A percentile compares a stretch with the other conserved stretches of the same genome.
Conservation (phyloP, 1,140 invertebrate species). For the Choristoneura fumiferana region DNA sequence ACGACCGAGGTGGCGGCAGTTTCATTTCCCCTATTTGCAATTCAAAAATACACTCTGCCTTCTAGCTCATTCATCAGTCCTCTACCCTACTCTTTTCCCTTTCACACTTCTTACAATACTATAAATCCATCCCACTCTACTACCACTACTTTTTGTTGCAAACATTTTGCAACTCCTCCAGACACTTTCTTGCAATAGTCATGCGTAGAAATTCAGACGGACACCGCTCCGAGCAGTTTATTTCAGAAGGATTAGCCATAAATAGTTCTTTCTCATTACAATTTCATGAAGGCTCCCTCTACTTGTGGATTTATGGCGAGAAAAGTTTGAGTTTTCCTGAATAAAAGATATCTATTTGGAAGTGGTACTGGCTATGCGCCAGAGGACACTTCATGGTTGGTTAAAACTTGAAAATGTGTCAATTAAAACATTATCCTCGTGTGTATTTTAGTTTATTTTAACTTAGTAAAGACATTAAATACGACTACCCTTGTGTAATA, state of each 20-base stretch:
- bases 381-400: constrained; percentile 47
- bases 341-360: constrained; percentile 74
- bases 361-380: constrained; percentile 58
- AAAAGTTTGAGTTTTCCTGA: constrained; percentile 74
- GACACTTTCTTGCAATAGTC: constrained; percentile 53
- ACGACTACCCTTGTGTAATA: no score
- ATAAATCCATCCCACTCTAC: constrained; percentile 40
- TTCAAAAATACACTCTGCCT: constrained; percentile 66
- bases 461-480: no score
- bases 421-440: constrained; percentile 9
- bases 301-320: constrained; percentile 68
- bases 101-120: constrained; percentile 29
- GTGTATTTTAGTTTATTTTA: constrained; percentile 13
- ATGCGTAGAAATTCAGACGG: constrained; percentile 59
- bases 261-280: constrained; percentile 74
- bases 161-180: constrained; percentile 40
- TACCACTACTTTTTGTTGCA: constrained; percentile 51
- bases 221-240: constrained; percentile 59
- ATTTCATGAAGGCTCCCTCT: constrained; percentile 68
- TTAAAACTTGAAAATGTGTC: constrained; percentile 36
- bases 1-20: constrained; percentile 51
- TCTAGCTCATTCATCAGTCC: constrained; percentile 53
- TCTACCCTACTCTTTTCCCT: constrained; percentile 35
- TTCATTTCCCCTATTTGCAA: constrained; percentile 73
- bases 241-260: constrained; percentile 74